These are phyloP conservation scores for Vanessa tameamea DNA, from an alignment of 1,140 invertebrate species.

Conservation along the genomic window DNA sequence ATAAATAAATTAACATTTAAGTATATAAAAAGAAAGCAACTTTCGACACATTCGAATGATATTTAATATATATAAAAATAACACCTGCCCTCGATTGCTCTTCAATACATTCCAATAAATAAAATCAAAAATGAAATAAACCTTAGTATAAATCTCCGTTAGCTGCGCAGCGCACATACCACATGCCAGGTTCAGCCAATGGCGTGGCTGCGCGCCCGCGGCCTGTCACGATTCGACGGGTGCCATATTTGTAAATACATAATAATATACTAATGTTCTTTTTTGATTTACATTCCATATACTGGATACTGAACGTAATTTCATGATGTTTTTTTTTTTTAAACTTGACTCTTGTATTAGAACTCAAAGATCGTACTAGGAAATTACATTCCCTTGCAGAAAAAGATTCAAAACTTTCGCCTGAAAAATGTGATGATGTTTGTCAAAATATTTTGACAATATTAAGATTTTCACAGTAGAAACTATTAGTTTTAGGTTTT, in stretches of 20 bases:
- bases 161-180: conserved; percentile 7
- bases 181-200: conserved; percentile 10
- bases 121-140: conserved; percentile 9
- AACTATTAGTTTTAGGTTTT: no score
- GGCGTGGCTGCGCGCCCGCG: conserved; percentile 9
- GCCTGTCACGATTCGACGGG: conserved; percentile 24
- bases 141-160: conserved; percentile 11
- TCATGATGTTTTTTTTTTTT: background rate
- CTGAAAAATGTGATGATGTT: no score
- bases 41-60: no score
- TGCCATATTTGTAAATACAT: conserved; percentile 17
- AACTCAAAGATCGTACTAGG: no score
- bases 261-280: conserved; percentile 13
- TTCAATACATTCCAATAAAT: conserved; percentile 9
- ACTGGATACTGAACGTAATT: background rate
- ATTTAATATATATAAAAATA: background rate
- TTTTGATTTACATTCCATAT: conserved; percentile 3
- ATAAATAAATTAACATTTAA: no score
- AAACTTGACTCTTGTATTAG: background rate
- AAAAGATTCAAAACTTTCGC: no score
- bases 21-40: no score
- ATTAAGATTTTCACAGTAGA: no score
- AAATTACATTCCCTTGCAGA: no score
- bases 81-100: background rate
- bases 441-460: no score